Evolutionary conservation across 2,797 vertebrate genomes (phyloP).

Genomic region (Chelon auratus): DNA sequence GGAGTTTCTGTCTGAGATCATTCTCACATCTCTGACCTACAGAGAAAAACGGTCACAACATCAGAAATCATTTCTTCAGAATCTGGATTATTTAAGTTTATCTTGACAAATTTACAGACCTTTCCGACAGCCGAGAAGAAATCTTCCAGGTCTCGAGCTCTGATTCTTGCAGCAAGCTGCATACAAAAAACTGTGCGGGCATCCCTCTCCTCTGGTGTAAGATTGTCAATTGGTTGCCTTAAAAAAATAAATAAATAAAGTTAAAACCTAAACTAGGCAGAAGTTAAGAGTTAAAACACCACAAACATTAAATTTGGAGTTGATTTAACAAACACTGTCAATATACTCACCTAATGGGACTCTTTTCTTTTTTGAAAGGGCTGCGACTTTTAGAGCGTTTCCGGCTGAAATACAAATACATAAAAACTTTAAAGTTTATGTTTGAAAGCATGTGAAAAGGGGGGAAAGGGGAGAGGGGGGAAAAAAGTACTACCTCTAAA

Average conservation of each 20-base stretch:
- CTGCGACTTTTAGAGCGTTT: slow-evolving; percentile 93
- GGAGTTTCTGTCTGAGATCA: slow-evolving; percentile 99
- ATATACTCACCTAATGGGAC: slow-evolving; percentile 91
- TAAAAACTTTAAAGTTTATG: neutral
- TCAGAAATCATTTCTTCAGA: neutral
- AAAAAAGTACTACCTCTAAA: neutral
- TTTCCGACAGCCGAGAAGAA: slow-evolving; percentile 99
- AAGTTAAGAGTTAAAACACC: neutral
- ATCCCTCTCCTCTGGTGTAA: slow-evolving; percentile 97
- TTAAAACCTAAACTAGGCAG: neutral
- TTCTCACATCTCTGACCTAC: slow-evolving; percentile 97
- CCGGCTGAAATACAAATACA: slow-evolving; percentile 69
- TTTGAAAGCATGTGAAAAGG: neutral
- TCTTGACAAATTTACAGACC: slow-evolving; percentile 73
- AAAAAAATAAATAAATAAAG: slow-evolving; percentile 1
- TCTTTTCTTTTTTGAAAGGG: slow-evolving; percentile 97
- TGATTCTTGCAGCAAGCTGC: slow-evolving; percentile 97
- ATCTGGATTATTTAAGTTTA: neutral
- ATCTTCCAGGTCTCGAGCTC: slow-evolving; percentile 96
- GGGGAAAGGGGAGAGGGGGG: neutral
- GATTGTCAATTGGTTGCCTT: slow-evolving; percentile 97
- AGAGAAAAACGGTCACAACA: neutral
- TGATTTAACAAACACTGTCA: neutral
- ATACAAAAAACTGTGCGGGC: slow-evolving; percentile 99
- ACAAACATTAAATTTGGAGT: neutral